Percentiles rank a stretch among this genome's conserved stretches.
phyloP scores from a whole-genome alignment of 2,888 invertebrate species.

The Metalampra italica region DNA sequence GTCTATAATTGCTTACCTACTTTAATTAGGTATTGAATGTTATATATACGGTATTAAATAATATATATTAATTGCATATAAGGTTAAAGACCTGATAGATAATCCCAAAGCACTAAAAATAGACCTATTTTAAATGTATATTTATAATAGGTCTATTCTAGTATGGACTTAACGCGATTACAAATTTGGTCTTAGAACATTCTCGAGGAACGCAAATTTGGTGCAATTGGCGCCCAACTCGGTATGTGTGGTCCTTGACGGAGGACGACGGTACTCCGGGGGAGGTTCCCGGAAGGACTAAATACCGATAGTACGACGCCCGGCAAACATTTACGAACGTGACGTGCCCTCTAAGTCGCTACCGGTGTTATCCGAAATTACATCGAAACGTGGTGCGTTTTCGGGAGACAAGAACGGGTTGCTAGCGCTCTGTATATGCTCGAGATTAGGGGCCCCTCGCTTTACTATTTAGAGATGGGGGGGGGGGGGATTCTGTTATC shows the following conservation, averaged over 20 bases:
- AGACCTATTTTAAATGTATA: too few relatives aligned
- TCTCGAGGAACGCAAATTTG: conserved; percentile 31
- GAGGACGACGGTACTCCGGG: conserved; percentile 29
- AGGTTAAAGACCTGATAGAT: too few relatives aligned
- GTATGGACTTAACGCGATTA: too few relatives aligned
- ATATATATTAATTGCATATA: too few relatives aligned
- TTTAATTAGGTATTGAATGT: too few relatives aligned
- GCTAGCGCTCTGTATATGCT: neutral
- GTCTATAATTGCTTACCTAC: too few relatives aligned
- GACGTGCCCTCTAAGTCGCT: conserved; percentile 41
- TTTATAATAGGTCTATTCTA: neutral
- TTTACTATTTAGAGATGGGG: too few relatives aligned
- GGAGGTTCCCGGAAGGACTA: conserved; percentile 47
- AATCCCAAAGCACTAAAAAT: too few relatives aligned
- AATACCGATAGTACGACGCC: conserved; percentile 45
- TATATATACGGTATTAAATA: too few relatives aligned
- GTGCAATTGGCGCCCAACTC: conserved; percentile 61
- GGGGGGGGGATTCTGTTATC: too few relatives aligned
- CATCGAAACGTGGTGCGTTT: conserved; percentile 44
- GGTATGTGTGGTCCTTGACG: conserved; percentile 67
- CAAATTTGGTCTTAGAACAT: too few relatives aligned
- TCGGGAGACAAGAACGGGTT: conserved; percentile 13
- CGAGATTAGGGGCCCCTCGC: neutral
- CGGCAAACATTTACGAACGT: conserved; percentile 68
- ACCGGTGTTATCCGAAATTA: conserved; percentile 39